Evolutionary conservation across 2,113 vertebrate species (phyloP).

Genomic region (Chloropsis hardwickii): DNA sequence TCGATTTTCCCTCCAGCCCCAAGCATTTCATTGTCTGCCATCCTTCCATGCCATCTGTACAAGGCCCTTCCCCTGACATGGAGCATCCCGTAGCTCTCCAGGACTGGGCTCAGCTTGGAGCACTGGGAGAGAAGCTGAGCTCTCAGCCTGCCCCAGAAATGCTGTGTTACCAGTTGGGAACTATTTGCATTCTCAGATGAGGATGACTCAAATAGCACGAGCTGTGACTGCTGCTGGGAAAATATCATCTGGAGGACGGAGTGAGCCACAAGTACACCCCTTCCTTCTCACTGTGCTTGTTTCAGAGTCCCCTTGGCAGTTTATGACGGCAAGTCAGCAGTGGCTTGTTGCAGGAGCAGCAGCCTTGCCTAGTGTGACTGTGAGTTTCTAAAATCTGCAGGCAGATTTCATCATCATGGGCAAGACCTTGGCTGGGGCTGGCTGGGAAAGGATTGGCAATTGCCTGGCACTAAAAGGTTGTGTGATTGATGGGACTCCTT

Average conservation of each 20-base stretch:
- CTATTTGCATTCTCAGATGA: constrained; percentile 45
- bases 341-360: not conserved
- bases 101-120: not conserved
- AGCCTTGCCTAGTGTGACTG: not conserved
- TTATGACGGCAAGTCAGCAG: not conserved
- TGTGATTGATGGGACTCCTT: not conserved
- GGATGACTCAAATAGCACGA: constrained; percentile 53
- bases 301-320: not conserved
- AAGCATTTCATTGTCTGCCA: not conserved
- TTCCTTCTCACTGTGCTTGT: not conserved
- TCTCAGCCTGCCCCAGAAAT: not conserved
- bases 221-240: constrained; percentile 41
- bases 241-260: constrained; percentile 42
- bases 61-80: not conserved
- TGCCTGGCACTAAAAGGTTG: not conserved
- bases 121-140: not conserved
- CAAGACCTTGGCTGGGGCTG: not conserved
- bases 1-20: not conserved
- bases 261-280: constrained; percentile 27
- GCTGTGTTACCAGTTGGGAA: not conserved
- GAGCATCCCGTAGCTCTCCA: not conserved
- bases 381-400: not conserved
- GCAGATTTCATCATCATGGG: not conserved
- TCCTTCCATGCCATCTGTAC: not conserved
- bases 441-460: not conserved